These are phyloP conservation scores for Gastrophysa polygoni DNA, from an alignment of 2,888 invertebrate genomes.

Conservation along the genomic window DNA sequence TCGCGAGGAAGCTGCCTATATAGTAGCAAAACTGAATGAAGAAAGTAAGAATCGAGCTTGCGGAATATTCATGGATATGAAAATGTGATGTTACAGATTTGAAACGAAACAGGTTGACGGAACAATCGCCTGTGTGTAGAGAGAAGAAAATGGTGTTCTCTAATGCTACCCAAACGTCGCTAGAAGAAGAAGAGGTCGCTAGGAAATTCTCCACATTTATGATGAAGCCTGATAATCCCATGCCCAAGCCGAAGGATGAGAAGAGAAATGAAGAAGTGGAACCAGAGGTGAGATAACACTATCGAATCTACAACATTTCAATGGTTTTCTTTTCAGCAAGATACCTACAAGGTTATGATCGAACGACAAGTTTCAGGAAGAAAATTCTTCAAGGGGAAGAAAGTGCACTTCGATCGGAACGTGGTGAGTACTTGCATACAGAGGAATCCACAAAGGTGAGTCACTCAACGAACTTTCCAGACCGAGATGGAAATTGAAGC, in stretches of 20 bases:
- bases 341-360: slow-evolving; percentile 53
- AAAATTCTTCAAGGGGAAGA: slow-evolving; percentile 33
- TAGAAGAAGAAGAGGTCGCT: slow-evolving; percentile 49
- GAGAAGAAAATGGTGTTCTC: slow-evolving; percentile 24
- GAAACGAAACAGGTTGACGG: no score
- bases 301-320: not conserved
- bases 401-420: slow-evolving; percentile 40
- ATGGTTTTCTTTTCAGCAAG: slow-evolving; percentile 44
- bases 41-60: slow-evolving; percentile 23
- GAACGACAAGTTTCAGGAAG: slow-evolving; percentile 47
- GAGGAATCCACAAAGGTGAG: not conserved
- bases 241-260: slow-evolving; percentile 61
- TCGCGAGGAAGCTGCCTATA: slow-evolving; percentile 23
- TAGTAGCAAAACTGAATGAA: slow-evolving; percentile 19
- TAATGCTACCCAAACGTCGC: slow-evolving; percentile 22
- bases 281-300: not conserved
- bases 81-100: no score
- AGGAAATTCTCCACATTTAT: slow-evolving; percentile 77
- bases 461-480: no score
- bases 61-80: no score
- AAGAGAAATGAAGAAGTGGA: not conserved
- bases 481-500: slow-evolving; percentile 27
- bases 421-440: slow-evolving; percentile 39
- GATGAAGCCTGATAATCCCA: slow-evolving; percentile 73
- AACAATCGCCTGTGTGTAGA: not conserved